These are phyloP conservation scores for Syrrhaptes paradoxus DNA, from an alignment of 2,113 vertebrate species.

Conservation along the genomic window DNA sequence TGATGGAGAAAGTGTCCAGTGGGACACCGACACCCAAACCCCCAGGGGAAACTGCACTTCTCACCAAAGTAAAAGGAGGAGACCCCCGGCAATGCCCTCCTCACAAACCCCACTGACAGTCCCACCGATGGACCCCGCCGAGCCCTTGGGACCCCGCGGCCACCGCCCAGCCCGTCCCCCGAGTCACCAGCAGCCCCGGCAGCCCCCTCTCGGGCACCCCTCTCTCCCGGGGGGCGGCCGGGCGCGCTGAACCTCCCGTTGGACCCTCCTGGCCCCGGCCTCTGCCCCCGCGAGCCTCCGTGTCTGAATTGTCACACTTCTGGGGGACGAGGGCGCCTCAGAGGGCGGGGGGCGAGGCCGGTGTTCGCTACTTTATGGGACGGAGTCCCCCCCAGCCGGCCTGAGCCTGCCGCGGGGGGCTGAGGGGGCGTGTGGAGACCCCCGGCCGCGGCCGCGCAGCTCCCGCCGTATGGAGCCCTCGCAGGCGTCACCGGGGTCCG, in stretches of 20 bases:
- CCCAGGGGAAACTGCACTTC: not conserved
- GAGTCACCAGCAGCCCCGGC: not conserved
- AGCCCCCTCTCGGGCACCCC: no score
- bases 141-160: not conserved
- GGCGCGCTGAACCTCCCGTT: no score
- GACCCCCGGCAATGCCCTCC: not conserved
- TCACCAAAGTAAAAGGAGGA: not conserved
- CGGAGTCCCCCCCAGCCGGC: no score
- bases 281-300: no score
- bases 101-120: not conserved
- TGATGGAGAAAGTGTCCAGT: not conserved
- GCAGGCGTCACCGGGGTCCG: no score
- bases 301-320: not conserved
- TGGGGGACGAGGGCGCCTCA: not conserved
- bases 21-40: not conserved
- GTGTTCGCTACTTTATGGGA: accelerated
- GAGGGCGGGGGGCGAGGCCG: no score
- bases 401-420: not conserved
- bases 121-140: accelerated
- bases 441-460: not conserved
- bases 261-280: no score
- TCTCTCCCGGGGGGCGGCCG: no score
- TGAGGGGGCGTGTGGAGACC: not conserved
- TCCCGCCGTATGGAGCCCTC: no score
- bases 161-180: not conserved